Percentiles rank a stretch among this genome's conserved stretches.
phyloP scores from a whole-genome alignment of 64 coral and sea anemone species.

The Dendronephthya gigantea region DNA sequence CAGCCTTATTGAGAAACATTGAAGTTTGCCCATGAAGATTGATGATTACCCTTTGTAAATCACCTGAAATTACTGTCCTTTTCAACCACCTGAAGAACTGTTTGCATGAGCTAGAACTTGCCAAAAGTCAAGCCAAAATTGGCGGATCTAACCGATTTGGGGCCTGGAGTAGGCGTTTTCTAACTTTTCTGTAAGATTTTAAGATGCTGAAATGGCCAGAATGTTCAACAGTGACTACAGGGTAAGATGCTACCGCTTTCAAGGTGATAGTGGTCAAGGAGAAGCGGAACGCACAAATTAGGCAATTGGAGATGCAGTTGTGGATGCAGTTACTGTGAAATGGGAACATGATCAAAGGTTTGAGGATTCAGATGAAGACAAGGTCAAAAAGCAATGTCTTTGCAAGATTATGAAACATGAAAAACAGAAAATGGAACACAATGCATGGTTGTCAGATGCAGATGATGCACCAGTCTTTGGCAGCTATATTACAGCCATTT shows the following conservation, averaged over 20 bases:
- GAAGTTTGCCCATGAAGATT: no score
- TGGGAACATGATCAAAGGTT: conserved; percentile 3
- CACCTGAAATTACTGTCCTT: no score
- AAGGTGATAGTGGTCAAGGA: conserved; percentile 24
- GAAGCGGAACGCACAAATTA: conserved; percentile 25
- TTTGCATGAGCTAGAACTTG: no score
- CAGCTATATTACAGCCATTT: no score
- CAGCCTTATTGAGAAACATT: no score
- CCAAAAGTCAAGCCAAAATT: conserved; percentile 37
- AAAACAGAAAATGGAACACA: conserved; percentile 17
- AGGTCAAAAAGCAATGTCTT: conserved; percentile 12
- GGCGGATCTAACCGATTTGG: conserved; percentile 15
- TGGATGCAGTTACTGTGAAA: conserved; percentile 20
- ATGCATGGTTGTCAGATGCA: background rate
- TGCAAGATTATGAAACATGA: background rate
- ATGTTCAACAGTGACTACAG: background rate
- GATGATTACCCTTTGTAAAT: no score
- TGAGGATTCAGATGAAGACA: conserved; percentile 20
- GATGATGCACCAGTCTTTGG: conserved; percentile 21
- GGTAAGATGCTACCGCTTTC: conserved; percentile 9
- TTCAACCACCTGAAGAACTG: no score
- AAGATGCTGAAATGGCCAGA: conserved; percentile 12
- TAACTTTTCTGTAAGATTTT: conserved; percentile 17
- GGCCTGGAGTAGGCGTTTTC: conserved; percentile 22
- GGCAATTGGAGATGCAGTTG: conserved; percentile 15